phyloP scores from a whole-genome alignment of 2,797 vertebrate species.

The Sparidentex hasta region DNA sequence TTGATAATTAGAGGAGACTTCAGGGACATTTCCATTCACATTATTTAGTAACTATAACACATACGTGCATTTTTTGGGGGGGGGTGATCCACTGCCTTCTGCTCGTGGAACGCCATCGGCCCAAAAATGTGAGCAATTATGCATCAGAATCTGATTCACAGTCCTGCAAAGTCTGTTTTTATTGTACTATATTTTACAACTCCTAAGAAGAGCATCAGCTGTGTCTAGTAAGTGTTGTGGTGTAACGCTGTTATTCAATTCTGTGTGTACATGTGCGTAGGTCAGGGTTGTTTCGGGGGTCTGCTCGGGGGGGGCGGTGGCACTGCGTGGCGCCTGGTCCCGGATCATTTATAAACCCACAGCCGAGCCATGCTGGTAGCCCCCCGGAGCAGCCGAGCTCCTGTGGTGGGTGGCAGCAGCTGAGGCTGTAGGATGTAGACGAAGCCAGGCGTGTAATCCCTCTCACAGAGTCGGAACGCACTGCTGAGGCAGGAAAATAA shows the following conservation, averaged over 20 bases:
- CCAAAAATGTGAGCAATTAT: too few relatives aligned
- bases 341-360: slow-evolving; percentile 81
- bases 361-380: slow-evolving; percentile 80
- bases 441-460: slow-evolving; percentile 79
- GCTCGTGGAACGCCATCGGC: slow-evolving; percentile 8
- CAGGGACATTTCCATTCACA: not conserved
- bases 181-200: not conserved
- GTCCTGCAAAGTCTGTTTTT: not conserved
- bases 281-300: not conserved
- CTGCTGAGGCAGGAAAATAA: slow-evolving; percentile 73
- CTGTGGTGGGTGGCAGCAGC: slow-evolving; percentile 77
- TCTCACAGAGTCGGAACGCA: slow-evolving; percentile 69
- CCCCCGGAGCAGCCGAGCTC: slow-evolving; percentile 45
- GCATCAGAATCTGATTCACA: too few relatives aligned
- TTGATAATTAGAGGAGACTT: slow-evolving; percentile 15
- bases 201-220: not conserved
- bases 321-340: slow-evolving; percentile 78
- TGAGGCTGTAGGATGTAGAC: slow-evolving; percentile 72
- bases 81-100: not conserved
- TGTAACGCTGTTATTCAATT: slow-evolving; percentile 17
- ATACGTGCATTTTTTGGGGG: too few relatives aligned
- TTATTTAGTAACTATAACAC: not conserved
- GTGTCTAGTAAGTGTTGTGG: not conserved
- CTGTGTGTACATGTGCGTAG: slow-evolving; percentile 1
- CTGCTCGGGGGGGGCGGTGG: slow-evolving; percentile 44